These are phyloP conservation scores for Oncorhynchus kisutch DNA, from an alignment of 2,113 vertebrate species.

Conservation along the genomic window DNA sequence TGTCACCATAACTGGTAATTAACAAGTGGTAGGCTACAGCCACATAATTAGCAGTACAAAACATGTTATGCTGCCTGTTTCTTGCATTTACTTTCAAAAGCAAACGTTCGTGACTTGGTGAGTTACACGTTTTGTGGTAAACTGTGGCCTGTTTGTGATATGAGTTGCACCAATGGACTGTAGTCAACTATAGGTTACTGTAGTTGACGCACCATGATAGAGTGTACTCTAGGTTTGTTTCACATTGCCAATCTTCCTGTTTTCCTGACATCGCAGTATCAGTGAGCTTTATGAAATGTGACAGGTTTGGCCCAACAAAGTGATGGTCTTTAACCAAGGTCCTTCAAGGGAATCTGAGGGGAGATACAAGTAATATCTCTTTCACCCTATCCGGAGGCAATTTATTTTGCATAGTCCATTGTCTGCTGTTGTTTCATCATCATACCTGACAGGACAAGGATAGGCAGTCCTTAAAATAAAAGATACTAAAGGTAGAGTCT, in stretches of 20 bases:
- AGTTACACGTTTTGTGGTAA: neutral
- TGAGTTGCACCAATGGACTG: too few relatives aligned
- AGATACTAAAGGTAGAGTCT: too few relatives aligned
- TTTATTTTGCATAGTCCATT: slow-evolving; percentile 31
- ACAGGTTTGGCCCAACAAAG: slow-evolving; percentile 64
- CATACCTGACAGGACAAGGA: slow-evolving; percentile 48
- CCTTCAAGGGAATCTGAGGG: slow-evolving; percentile 49
- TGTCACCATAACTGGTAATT: slow-evolving; percentile 15
- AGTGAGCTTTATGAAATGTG: slow-evolving; percentile 69
- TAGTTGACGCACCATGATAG: neutral
- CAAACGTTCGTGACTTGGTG: neutral
- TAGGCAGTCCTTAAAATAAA: neutral
- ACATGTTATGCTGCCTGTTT: neutral
- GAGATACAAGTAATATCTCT: slow-evolving; percentile 41
- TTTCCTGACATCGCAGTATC: slow-evolving; percentile 39
- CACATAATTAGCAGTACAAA: too few relatives aligned
- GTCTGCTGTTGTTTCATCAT: slow-evolving; percentile 48
- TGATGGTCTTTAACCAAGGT: slow-evolving; percentile 61
- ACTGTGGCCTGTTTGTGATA: too few relatives aligned
- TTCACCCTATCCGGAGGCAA: slow-evolving; percentile 45
- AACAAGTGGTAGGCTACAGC: neutral
- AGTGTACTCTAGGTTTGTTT: neutral
- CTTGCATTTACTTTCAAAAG: neutral
- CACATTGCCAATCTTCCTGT: slow-evolving; percentile 48
- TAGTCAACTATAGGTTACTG: too few relatives aligned